Evolutionary conservation across 2,888 invertebrate genomes (phyloP).

Genomic region (Syrista parreyssii): DNA sequence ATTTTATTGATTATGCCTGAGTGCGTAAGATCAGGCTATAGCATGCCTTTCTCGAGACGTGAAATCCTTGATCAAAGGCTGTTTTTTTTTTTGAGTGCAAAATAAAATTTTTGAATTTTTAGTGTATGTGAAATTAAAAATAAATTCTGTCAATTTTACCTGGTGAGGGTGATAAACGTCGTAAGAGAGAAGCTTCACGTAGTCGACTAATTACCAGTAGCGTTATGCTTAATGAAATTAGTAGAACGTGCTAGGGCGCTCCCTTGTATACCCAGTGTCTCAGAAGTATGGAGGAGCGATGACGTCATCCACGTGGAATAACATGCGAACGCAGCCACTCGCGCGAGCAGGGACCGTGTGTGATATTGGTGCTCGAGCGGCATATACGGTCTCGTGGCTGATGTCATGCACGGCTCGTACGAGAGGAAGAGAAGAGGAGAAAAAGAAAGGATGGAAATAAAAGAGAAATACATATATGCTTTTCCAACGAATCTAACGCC

Average conservation of each 20-base stretch:
- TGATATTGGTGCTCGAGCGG: background rate
- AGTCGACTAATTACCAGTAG: conserved; percentile 7
- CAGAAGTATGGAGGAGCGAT: conserved; percentile 3
- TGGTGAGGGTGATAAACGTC: background rate
- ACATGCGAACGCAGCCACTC: background rate
- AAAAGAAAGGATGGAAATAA: background rate
- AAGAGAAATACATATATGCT: background rate
- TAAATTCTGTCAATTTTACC: background rate
- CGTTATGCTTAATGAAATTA: conserved; percentile 18
- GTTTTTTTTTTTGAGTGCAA: background rate
- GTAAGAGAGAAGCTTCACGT: background rate
- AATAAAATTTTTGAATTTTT: background rate
- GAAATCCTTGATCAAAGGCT: background rate
- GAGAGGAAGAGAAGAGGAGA: background rate
- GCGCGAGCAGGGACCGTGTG: background rate
- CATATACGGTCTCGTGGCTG: conserved; percentile 30
- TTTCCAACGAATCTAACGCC: background rate
- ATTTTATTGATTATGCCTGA: background rate
- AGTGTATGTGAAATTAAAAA: background rate
- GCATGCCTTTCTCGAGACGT: background rate
- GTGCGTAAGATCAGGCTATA: background rate
- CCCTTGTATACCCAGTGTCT: conserved; percentile 1
- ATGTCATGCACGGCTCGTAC: conserved; percentile 30
- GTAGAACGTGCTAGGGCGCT: conserved; percentile 11
- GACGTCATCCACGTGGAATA: conserved; percentile 18